Conservation (phyloP, 2,113 vertebrate genomes). For the Crocuta crocuta region DNA sequence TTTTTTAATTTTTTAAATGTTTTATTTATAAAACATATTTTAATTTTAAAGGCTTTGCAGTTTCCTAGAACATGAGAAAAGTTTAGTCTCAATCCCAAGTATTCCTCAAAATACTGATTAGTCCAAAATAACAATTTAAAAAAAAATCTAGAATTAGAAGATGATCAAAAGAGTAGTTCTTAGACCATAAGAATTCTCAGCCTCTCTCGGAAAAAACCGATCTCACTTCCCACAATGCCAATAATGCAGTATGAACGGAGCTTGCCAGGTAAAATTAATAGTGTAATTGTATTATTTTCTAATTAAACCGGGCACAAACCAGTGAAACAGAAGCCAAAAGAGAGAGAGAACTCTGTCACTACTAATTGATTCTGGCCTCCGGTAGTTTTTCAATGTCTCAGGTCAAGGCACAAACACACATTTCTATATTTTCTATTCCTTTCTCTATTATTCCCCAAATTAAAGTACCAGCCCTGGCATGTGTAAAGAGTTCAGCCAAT, state of each 20-base stretch:
- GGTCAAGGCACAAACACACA: slow-evolving; percentile 26
- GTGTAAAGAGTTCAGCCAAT: not conserved
- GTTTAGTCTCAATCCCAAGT: not conserved
- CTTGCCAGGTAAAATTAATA: slow-evolving; percentile 62
- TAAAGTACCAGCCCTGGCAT: not conserved
- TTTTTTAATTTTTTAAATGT: no score
- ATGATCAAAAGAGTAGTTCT: not conserved
- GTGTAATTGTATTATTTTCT: slow-evolving; percentile 55
- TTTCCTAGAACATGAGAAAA: not conserved
- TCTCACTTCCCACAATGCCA: not conserved
- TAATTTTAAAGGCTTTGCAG: not conserved
- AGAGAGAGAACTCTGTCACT: slow-evolving; percentile 28
- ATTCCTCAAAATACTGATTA: not conserved
- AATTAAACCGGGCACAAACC: slow-evolving; percentile 65
- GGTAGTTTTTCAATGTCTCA: slow-evolving; percentile 46
- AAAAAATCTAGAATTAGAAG: not conserved
- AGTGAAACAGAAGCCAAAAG: slow-evolving; percentile 51
- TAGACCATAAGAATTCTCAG: not conserved
- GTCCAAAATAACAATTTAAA: not conserved
- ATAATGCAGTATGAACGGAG: rapidly evolving
- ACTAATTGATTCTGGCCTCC: slow-evolving; percentile 40
- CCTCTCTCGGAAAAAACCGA: not conserved
- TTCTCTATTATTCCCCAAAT: slow-evolving; percentile 9
- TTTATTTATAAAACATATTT: not conserved
- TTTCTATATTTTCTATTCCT: not conserved